Base-by-base conservation (phyloP, 2,888 invertebrate genomes). In the Nineta flava region DNA sequence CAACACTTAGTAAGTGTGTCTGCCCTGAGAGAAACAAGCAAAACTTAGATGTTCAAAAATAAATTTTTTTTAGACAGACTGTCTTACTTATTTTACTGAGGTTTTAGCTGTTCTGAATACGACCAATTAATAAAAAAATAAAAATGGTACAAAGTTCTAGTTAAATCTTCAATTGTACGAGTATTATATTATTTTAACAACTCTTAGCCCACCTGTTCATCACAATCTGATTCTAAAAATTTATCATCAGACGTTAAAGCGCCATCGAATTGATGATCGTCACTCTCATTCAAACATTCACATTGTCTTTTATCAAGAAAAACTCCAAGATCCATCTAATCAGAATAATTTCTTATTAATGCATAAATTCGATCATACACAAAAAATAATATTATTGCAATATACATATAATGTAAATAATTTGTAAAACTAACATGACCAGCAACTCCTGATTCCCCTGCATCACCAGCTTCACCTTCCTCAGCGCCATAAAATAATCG, bases 281-380 rank as follows among this genome's bases (percentile, higher is more conserved):
- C 95, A 5, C 87, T 80, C 65, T 95, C 95, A 66, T 99, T 99
- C 53, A 99, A 71, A 66, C 95, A 96, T 69, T 97, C 97, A 67
- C 94, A 92, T 60, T 90, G 85, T 54, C 77, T 77, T 70, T 92
- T 93, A 55, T 79, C 77, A 53, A 97, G 86, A 62, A 95, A 88
- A 41, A 84, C 79, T 38, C 69, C 71, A 50, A 99, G 70, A 66
- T 97, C 94, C 84, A 94, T 87, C 90, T 95, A 70, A 71, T 54
- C 51, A 26, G 17, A 47, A 42, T 9, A 42, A 42, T 42, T 5
- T 17, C 42, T 17, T 15, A 42, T 17, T 17, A n/a, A 16, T n/a
- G n/a, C n/a, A n/a, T 17, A 15, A 10, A 10, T 38, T 38, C 5
- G 2, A 38, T 13, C 5, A n/a, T 13, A 13, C 10, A 38, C 38